These are phyloP conservation scores for Smutsia temminckii DNA, from an alignment of 2,797 vertebrate genomes.

Conservation along the genomic window DNA sequence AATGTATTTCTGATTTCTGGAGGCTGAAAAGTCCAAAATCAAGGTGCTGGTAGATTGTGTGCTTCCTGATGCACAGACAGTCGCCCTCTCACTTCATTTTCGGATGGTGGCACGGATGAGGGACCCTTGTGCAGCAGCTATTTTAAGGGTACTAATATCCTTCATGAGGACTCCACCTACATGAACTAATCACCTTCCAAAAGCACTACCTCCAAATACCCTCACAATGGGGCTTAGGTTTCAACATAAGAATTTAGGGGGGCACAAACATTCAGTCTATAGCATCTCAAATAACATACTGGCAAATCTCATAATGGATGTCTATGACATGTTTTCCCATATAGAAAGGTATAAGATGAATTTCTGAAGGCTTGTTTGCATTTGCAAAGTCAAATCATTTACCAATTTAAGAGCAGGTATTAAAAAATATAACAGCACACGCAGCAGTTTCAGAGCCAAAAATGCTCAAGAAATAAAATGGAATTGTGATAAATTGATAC, in stretches of 20 bases:
- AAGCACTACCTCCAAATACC: not conserved
- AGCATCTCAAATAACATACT: not conserved
- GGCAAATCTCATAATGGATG: not conserved
- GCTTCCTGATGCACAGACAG: not conserved
- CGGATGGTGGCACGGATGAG: too few relatives aligned
- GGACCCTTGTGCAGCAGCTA: not conserved
- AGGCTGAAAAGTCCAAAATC: not conserved
- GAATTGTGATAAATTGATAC: not conserved
- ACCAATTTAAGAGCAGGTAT: not conserved
- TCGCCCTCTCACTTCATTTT: not conserved
- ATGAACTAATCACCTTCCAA: not conserved
- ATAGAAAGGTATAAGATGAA: not conserved
- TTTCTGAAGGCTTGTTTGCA: not conserved
- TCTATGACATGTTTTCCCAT: not conserved
- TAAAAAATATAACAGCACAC: not conserved
- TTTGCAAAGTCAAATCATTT: not conserved
- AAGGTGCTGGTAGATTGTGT: not conserved
- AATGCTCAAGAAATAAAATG: not conserved
- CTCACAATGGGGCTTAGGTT: not conserved
- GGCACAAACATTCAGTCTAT: not conserved
- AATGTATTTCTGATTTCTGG: not conserved
- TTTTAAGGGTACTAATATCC: not conserved
- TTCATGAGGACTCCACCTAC: not conserved
- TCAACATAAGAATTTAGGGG: not conserved
- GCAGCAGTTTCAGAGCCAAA: not conserved